A percentile compares a stretch with the other conserved stretches of the same genome.
Conservation (phyloP, 2,888 invertebrate genomes). For the Oligia latruncula region DNA sequence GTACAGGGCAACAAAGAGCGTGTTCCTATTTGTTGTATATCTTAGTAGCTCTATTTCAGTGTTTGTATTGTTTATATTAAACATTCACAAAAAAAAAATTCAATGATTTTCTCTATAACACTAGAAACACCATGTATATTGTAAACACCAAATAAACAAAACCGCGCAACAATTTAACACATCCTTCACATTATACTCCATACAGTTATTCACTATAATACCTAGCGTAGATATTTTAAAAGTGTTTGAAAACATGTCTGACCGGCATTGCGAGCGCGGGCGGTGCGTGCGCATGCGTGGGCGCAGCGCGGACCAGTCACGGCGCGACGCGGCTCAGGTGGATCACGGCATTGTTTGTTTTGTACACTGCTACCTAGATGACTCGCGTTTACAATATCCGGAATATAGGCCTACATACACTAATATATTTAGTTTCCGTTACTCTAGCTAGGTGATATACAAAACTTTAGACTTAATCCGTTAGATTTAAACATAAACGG, state of each 20-base stretch:
- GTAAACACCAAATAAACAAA: slow-evolving; percentile 1
- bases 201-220: slow-evolving; percentile 18
- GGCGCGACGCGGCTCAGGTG: slow-evolving; percentile 72
- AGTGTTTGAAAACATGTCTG: slow-evolving; percentile 76
- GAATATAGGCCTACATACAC: slow-evolving; percentile 10
- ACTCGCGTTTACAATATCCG: slow-evolving; percentile 46
- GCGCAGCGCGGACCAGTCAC: slow-evolving; percentile 69
- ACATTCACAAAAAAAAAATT: background rate
- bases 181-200: slow-evolving; percentile 17
- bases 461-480: background rate
- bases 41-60: slow-evolving; percentile 24
- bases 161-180: slow-evolving; percentile 29
- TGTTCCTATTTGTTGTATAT: slow-evolving; percentile 28
- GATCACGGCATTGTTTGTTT: slow-evolving; percentile 70
- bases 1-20: slow-evolving; percentile 62
- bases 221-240: slow-evolving; percentile 56
- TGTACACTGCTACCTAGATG: slow-evolving; percentile 53
- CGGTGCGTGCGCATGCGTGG: slow-evolving; percentile 70
- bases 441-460: background rate
- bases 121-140: background rate
- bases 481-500: background rate
- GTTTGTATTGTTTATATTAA: background rate
- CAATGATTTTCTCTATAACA: background rate
- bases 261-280: slow-evolving; percentile 67
- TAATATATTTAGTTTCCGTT: background rate